Conservation (phyloP, 2,888 invertebrate genomes). For the Zygogramma bicolorata region DNA sequence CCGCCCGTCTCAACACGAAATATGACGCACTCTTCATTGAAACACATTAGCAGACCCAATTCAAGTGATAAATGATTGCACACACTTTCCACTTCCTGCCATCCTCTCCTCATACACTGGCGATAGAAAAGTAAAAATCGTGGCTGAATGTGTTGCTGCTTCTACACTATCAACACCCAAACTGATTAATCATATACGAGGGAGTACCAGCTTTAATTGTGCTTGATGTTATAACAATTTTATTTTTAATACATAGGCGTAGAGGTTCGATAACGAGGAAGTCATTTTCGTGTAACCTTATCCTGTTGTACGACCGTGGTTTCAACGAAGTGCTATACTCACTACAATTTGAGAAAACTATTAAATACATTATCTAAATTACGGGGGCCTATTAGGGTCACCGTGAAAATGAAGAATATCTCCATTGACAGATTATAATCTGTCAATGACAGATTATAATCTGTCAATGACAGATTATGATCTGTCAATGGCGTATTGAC, state of each 20-base stretch:
- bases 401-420: no score
- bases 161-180: background rate
- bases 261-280: conserved; percentile 33
- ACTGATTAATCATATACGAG: conserved; percentile 39
- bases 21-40: background rate
- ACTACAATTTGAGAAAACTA: no score
- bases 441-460: no score
- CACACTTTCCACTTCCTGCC: conserved; percentile 8
- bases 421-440: no score
- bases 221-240: conserved; percentile 43
- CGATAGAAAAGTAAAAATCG: conserved; percentile 32
- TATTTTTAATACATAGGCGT: conserved; percentile 41
- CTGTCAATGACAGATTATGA: no score
- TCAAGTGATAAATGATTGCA: background rate
- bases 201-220: conserved; percentile 42
- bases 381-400: no score
- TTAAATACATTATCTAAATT: no score
- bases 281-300: background rate
- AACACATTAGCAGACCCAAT: background rate
- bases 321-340: no score
- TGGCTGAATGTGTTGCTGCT: background rate
- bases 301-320: no score
- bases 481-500: no score
- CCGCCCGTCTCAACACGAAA: background rate
- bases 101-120: conserved; percentile 17